Evolutionary conservation across 2,888 invertebrate genomes (phyloP).

Genomic region (Holacanthella duospinosa): DNA sequence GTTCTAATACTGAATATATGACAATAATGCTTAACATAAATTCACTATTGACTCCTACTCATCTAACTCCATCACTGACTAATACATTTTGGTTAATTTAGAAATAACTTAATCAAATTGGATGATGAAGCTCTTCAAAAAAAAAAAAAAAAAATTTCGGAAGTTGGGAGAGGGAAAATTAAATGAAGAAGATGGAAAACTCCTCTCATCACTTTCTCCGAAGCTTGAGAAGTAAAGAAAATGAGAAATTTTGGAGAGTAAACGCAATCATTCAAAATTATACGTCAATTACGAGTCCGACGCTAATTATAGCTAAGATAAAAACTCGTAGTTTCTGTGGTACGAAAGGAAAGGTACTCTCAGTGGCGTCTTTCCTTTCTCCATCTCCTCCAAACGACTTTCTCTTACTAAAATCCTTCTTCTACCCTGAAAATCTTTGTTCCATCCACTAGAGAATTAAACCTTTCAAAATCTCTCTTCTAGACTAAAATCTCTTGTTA

Average conservation of each 20-base stretch:
- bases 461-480: slow-evolving; percentile 19
- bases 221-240: not conserved
- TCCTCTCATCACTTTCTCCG: not conserved
- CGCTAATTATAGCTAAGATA: slow-evolving; percentile 29
- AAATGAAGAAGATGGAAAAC: slow-evolving; percentile 2
- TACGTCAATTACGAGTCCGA: slow-evolving; percentile 29
- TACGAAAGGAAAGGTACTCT: no score
- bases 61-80: no score
- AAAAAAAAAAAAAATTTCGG: not conserved
- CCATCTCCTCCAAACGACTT: no score
- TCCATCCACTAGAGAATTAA: slow-evolving; percentile 24
- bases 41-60: no score
- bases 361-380: no score
- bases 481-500: not conserved
- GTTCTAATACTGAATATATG: no score
- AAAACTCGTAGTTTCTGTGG: no score
- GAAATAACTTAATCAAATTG: slow-evolving; percentile 1
- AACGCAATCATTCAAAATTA: slow-evolving; percentile 32
- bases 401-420: no score
- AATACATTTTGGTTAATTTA: not conserved
- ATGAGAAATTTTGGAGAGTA: slow-evolving; percentile 8
- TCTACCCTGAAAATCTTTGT: slow-evolving; percentile 10
- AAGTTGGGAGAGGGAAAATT: not conserved
- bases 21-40: no score
- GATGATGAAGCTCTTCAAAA: not conserved